A percentile compares a stretch with the other conserved stretches of the same genome.
Evolutionary conservation across 2,113 vertebrate species (phyloP).

Genomic region (Hemiscyllium ocellatum): DNA sequence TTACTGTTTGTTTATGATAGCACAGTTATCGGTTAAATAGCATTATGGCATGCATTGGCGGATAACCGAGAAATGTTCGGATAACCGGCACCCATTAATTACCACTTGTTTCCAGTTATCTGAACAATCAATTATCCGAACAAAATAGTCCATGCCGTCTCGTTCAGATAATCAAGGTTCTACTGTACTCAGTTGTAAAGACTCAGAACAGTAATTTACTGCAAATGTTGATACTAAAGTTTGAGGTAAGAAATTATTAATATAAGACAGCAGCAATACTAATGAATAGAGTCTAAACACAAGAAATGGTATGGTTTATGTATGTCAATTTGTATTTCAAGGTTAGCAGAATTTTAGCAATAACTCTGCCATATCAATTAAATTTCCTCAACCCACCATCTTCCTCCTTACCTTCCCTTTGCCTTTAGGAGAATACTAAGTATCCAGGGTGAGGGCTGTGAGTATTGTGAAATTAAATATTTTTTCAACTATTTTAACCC

Average conservation of each 20-base stretch:
- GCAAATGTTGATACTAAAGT: background rate
- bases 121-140: too few species aligned
- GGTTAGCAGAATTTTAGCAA: background rate
- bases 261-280: background rate
- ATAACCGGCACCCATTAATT: too few species aligned
- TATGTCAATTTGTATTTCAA: background rate
- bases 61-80: too few species aligned
- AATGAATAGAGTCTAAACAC: background rate
- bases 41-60: too few species aligned
- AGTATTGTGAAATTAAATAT: background rate
- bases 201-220: background rate
- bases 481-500: background rate
- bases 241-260: background rate
- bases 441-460: background rate
- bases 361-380: background rate
- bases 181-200: background rate
- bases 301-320: background rate
- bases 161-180: too few species aligned
- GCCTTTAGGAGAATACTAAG: background rate
- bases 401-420: background rate
- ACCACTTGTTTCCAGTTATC: too few species aligned
- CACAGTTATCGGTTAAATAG: too few species aligned
- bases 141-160: too few species aligned
- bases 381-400: background rate
- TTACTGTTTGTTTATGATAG: too few species aligned